phyloP scores from a whole-genome alignment of 1,140 invertebrate genomes.

The Dermatophagoides farinae region DNA sequence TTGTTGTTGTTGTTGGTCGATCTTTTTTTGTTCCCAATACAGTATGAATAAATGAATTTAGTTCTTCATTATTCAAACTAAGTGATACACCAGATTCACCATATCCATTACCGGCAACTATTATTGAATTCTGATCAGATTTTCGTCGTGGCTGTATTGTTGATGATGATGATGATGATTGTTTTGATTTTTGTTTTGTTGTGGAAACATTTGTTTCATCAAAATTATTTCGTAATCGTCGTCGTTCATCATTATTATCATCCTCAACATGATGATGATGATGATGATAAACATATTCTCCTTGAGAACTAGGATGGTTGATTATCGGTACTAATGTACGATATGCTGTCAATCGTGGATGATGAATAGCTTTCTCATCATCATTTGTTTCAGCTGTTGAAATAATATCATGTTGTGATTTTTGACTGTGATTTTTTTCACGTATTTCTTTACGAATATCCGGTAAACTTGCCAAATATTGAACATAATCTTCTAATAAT shows the following conservation, averaged over 20 bases:
- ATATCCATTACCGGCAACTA: background rate
- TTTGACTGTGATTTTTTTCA: background rate
- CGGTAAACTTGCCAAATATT: background rate
- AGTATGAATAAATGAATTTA: slow-evolving; percentile 1
- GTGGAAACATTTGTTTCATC: background rate
- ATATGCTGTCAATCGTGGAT: background rate
- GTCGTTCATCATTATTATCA: background rate
- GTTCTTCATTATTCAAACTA: slow-evolving; percentile 2
- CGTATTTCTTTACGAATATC: background rate
- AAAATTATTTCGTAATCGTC: background rate
- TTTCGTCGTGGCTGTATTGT: background rate
- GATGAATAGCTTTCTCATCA: background rate
- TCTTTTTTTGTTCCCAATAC: background rate
- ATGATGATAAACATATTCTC: background rate
- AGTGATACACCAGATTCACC: background rate
- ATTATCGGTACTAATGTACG: background rate
- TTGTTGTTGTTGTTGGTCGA: background rate
- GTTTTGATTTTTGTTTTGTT: too few species aligned
- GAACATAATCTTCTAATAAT: slow-evolving; percentile 7
- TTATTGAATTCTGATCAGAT: background rate
- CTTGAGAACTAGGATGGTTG: background rate
- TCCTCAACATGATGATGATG: background rate
- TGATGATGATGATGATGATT: too few species aligned
- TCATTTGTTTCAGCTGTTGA: background rate
- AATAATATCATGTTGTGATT: background rate